Base-by-base conservation (phyloP, 2,888 invertebrate species). In the Protonemura montana region DNA sequence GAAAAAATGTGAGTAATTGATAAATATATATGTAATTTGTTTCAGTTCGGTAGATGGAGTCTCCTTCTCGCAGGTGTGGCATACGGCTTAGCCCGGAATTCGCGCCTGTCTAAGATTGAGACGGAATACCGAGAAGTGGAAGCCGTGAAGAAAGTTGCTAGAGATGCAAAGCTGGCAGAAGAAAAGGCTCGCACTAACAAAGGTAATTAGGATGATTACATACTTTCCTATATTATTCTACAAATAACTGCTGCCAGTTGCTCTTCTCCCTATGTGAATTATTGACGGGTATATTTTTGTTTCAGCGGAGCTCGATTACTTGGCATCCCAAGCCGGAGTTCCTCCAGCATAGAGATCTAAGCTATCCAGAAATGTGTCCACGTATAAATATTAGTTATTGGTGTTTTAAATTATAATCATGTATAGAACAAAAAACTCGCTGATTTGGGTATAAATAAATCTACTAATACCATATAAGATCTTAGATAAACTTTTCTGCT, bases 41-140 rank as follows among this genome's bases (percentile, higher is more conserved):
- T 87, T 1, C 86, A 87, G 87, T 87, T 86, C 41, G 95, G 95
- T 87, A 93, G 97, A 90, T 97, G 97, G 97, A 95, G 95, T 86
- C 93, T 97, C 90, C 93, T 97, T 1, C 90, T 93, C 0, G 92
- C 93, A 0, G 97, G 97, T 41, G 92, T 97, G 88, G 90, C 94
- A 0, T 97, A 96, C 89, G 97, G 97, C 85, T 94, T 94, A 0
- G 94, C 94, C 90, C 89, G 91, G 88, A 89, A 91, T 7, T 88
- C 88, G 41, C 88, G 88, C 26, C 87, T 90, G 76, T 87, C 88
- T 35, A 89, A 88, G 86, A 89, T 89, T 82, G 91, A 91, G 89
- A 88, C 87, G 6, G 88, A 86, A 28, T 86, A 89, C 25, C 89
- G 90, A 85, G 90, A 89, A 86, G 88, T 89, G 85, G 89, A 89